Percentiles rank a stretch among this genome's conserved stretches.
These are phyloP conservation scores for Tetragnatha montana DNA, from an alignment of 2,888 invertebrate genomes.

Conservation along the genomic window DNA sequence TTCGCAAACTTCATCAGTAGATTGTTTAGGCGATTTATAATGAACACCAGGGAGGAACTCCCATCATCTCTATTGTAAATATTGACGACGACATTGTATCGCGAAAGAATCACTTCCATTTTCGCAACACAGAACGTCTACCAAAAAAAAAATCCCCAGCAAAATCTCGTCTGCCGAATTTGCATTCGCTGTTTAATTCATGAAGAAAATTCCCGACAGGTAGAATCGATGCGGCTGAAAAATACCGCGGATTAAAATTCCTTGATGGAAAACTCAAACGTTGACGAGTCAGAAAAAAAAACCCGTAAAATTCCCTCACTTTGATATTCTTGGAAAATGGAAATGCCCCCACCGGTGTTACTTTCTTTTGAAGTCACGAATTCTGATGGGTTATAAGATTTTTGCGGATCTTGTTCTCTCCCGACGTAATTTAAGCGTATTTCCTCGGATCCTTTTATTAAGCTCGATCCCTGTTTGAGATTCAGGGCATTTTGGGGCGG, in stretches of 20 bases:
- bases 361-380: constrained; percentile 53
- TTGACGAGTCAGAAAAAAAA: constrained; percentile 1
- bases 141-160: constrained; percentile 3
- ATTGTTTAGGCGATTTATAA: neutral
- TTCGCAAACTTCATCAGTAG: neutral
- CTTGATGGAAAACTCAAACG: constrained; percentile 5
- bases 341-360: constrained; percentile 47
- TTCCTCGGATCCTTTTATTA: constrained; percentile 30
- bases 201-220: constrained; percentile 34
- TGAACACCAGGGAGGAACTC: neutral
- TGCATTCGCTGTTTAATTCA: constrained; percentile 60
- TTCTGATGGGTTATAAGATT: constrained; percentile 34
- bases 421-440: constrained; percentile 12
- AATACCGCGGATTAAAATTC: constrained; percentile 50
- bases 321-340: constrained; percentile 49
- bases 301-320: constrained; percentile 25
- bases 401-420: neutral
- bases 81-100: neutral
- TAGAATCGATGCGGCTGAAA: constrained; percentile 31
- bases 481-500: neutral
- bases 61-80: neutral
- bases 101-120: neutral
- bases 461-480: constrained; percentile 18
- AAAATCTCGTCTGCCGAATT: constrained; percentile 11
- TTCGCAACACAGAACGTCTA: neutral